Evolutionary conservation across 2,888 invertebrate genomes (phyloP).

Genomic region (Pachycephus smyrnensis): DNA sequence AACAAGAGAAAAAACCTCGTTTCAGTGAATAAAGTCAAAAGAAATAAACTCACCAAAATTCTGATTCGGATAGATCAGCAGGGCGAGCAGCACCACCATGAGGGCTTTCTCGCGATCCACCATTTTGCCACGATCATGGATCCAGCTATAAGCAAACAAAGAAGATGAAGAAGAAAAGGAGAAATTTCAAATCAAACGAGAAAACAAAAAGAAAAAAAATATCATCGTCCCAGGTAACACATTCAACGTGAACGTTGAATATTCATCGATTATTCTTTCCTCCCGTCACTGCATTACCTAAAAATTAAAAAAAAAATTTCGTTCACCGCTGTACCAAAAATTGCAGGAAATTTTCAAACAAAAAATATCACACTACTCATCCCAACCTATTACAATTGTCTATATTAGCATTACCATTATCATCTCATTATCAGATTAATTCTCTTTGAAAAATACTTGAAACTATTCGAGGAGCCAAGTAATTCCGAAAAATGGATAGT

Average conservation of each 20-base stretch:
- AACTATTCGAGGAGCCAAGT: background rate
- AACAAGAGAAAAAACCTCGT: background rate
- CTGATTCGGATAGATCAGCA: constrained; percentile 60
- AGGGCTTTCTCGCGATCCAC: constrained; percentile 58
- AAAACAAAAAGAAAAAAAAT: background rate
- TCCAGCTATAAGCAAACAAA: constrained; percentile 44
- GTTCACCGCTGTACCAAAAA: background rate
- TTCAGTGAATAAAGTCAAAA: background rate
- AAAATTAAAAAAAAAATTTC: background rate
- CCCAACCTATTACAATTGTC: no score
- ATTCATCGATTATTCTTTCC: background rate
- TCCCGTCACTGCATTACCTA: background rate
- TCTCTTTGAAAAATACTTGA: no score
- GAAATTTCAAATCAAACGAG: background rate
- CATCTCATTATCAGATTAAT: background rate
- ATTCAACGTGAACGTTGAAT: background rate
- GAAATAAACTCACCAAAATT: constrained; percentile 58
- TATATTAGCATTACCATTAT: background rate
- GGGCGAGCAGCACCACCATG: constrained; percentile 56
- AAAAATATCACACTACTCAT: no score
- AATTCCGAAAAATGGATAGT: background rate
- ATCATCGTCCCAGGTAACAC: background rate
- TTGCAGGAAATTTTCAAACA: background rate
- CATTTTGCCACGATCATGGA: constrained; percentile 61
- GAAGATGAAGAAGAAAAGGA: background rate